Evolutionary conservation across 2,888 invertebrate genomes (phyloP), one percentile per base, ranked within the genome.

Genomic region (Timema podura): DNA sequence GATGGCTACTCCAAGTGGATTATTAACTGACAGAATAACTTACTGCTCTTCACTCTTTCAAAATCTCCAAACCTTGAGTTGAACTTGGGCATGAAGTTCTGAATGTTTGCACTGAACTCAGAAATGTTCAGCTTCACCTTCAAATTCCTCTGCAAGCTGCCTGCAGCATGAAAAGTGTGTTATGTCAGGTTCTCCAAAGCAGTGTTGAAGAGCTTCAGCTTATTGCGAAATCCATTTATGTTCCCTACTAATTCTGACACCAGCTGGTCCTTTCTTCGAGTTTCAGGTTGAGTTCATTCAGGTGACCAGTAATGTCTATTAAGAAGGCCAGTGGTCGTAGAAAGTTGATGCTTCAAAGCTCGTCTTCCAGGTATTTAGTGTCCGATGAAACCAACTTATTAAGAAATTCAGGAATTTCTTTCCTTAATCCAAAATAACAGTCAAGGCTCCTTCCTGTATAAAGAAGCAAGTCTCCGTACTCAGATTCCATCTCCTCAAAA

Each of bases 31-130:
- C 11, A 51, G 51, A 11, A 51, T n/a, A 49, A 51, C 30, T 3
- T 51, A 51, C 51, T 51, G 51, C 51, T 51, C 51, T 51, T 51
- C 11, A 51, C n/a, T 51, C n/a, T 51, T 51, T 51, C 51, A n/a
- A 51, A 51, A n/a, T 51, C 51, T 51, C 3, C 2, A 51, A 51
- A 51, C n/a, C 51, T 51, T 51, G 51, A 13, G 11, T 51, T 51
- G n/a, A 51, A 51, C 51, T 51, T n/a, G 11, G 51, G 2, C 51
- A 51, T 51, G 51, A 51, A 13, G 51, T 51, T 51, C 51, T 51
- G n/a, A 51, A 51, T 51, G n/a, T 51, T 51, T 51, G n/a, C 3
- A 51, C 3, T 13, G 51, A 51, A 51, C 51, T 51, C 51, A 51
- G 11, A 51, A n/a, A 51, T 2, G n/a, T 51, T n/a, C 51, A 51